Percentiles rank a stretch among this genome's conserved stretches.
These are phyloP conservation scores for Drosophila malerkotliana DNA, from an alignment of 1,140 invertebrate species.

Conservation along the genomic window DNA sequence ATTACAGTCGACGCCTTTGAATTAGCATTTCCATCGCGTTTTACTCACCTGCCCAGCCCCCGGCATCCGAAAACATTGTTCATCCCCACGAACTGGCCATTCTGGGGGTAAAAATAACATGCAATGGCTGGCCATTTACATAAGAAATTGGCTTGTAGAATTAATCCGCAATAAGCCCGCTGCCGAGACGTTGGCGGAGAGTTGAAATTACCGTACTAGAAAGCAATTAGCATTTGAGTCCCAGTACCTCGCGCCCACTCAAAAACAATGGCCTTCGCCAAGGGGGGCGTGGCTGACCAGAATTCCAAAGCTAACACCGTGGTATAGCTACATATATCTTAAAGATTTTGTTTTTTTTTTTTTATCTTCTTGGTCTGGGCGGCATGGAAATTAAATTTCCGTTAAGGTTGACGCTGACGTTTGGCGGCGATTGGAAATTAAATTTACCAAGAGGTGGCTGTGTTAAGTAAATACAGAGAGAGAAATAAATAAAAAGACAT, in stretches of 20 bases:
- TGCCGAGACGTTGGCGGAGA: slow-evolving; percentile 52
- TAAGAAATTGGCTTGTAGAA: slow-evolving; percentile 84
- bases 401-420: slow-evolving; percentile 63
- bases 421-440: slow-evolving; percentile 68
- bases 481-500: background rate
- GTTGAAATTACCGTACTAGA: slow-evolving; percentile 82
- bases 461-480: slow-evolving; percentile 51
- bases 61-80: background rate
- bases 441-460: slow-evolving; percentile 57
- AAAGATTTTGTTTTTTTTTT: slow-evolving; percentile 8
- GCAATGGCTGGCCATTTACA: slow-evolving; percentile 75
- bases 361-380: slow-evolving; percentile 12
- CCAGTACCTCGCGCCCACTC: slow-evolving; percentile 52
- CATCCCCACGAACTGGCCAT: background rate
- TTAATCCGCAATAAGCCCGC: slow-evolving; percentile 82
- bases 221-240: slow-evolving; percentile 83
- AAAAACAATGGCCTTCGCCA: slow-evolving; percentile 20
- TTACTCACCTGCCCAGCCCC: slow-evolving; percentile 37
- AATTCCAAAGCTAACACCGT: slow-evolving; percentile 16
- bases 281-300: slow-evolving; percentile 21
- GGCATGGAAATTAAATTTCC: slow-evolving; percentile 78
- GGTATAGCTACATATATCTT: slow-evolving; percentile 3
- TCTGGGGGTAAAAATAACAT: slow-evolving; percentile 58
- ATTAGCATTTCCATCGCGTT: slow-evolving; percentile 65
- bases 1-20: slow-evolving; percentile 65